A percentile compares a stretch with the other conserved stretches of the same genome.
Evolutionary conservation across 2,888 invertebrate species (phyloP).

Genomic region (Xanthorhoe designata): DNA sequence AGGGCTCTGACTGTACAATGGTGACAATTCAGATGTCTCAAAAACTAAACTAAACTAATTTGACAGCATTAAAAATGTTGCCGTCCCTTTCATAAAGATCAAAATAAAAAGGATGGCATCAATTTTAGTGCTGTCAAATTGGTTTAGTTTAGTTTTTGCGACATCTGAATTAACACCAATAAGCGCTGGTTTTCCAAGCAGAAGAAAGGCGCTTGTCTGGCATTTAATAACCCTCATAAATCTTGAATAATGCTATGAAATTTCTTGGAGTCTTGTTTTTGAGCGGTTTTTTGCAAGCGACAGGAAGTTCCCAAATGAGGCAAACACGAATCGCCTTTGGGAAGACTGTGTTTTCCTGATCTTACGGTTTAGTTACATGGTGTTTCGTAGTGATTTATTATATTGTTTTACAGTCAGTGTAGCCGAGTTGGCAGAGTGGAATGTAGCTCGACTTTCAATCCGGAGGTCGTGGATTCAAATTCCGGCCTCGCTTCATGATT

Average conservation of each 20-base stretch:
- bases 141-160: too few species aligned
- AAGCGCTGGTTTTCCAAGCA: not conserved
- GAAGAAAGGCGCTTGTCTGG: conserved; percentile 3
- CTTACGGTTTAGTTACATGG: not conserved
- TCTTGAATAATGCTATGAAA: not conserved
- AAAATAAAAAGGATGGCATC: too few species aligned
- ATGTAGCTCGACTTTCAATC: too few species aligned
- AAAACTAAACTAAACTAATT: too few species aligned
- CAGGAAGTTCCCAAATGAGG: not conserved
- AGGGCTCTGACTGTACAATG: not conserved
- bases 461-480: too few species aligned
- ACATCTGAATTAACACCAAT: too few species aligned
- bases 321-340: not conserved
- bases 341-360: not conserved
- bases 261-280: not conserved
- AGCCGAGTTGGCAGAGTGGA: too few species aligned
- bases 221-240: conserved; percentile 6
- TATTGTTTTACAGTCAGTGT: not conserved
- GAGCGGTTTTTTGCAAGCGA: not conserved
- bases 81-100: too few species aligned
- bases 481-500: too few species aligned
- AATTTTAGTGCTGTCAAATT: too few species aligned
- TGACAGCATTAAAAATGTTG: too few species aligned
- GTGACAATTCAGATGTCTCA: too few species aligned
- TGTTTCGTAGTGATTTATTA: not conserved